A percentile compares a stretch with the other conserved stretches of the same genome.
Conservation (phyloP, 2,888 invertebrate genomes). For the Linnaemya vulpina region DNA sequence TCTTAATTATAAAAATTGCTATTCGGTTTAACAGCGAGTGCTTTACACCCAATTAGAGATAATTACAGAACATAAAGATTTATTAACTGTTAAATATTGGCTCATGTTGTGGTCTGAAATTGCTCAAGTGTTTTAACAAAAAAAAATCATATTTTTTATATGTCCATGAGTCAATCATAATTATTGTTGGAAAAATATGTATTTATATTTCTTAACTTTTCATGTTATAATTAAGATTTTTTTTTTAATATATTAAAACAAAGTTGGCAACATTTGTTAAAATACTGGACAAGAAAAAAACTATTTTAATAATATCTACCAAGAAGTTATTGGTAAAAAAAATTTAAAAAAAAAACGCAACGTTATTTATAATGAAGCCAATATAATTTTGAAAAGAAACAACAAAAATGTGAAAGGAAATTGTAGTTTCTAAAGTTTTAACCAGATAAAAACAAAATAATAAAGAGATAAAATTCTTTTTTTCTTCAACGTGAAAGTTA, state of each 20-base stretch:
- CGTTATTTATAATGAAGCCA: conserved; percentile 17
- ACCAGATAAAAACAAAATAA: not conserved
- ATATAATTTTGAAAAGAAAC: conserved; percentile 36
- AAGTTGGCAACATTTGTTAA: conserved; percentile 13
- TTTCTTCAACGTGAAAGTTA: conserved; percentile 14
- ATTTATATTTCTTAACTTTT: conserved; percentile 21
- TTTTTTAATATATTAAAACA: conserved; percentile 13
- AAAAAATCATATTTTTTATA: not conserved
- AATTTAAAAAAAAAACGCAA: not conserved
- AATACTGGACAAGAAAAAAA: conserved; percentile 12
- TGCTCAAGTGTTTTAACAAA: not conserved
- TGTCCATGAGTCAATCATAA: conserved; percentile 33
- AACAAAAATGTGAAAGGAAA: conserved; percentile 65
- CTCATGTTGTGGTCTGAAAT: conserved; percentile 12
- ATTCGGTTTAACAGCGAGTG: not conserved
- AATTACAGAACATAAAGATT: conserved; percentile 58
- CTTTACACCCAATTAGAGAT: conserved; percentile 57
- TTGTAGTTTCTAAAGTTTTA: conserved; percentile 34
- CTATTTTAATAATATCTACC: conserved; percentile 17
- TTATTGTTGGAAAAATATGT: conserved; percentile 20
- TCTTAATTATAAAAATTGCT: not conserved
- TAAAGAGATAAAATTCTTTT: not conserved
- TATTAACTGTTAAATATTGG: conserved; percentile 55
- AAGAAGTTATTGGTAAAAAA: conserved; percentile 14
- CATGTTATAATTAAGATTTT: conserved; percentile 12